phyloP scores from a whole-genome alignment of 1,140 invertebrate genomes.

The Neodiprion lecontei region DNA sequence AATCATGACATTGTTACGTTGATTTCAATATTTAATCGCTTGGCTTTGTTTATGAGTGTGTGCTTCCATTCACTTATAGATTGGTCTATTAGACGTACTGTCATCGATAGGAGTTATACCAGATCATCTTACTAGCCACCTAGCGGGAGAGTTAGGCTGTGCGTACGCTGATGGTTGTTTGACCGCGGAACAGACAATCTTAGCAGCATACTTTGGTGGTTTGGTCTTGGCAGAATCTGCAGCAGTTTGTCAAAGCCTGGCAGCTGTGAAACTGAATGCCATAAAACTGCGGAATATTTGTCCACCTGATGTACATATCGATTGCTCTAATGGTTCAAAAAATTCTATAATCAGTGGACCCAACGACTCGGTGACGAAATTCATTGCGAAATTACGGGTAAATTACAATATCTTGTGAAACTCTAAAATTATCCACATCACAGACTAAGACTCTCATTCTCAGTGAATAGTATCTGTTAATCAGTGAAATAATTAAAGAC shows the following conservation, averaged over 20 bases:
- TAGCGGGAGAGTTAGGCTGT: constrained; percentile 80
- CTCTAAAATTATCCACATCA: too few relatives aligned
- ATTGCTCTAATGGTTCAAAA: constrained; percentile 75
- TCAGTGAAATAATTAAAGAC: not conserved
- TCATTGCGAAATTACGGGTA: constrained; percentile 59
- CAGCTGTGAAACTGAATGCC: constrained; percentile 75
- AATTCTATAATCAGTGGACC: constrained; percentile 77
- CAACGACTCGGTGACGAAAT: constrained; percentile 57
- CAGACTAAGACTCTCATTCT: too few relatives aligned
- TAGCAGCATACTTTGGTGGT: constrained; percentile 85
- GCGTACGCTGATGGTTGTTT: constrained; percentile 85
- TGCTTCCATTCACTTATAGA: constrained; percentile 47
- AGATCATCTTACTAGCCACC: constrained; percentile 82
- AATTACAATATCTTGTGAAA: constrained; percentile 10
- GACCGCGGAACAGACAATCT: constrained; percentile 80
- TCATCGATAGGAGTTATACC: constrained; percentile 69
- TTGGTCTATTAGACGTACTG: constrained; percentile 80
- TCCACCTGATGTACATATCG: constrained; percentile 69
- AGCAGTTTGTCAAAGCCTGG: constrained; percentile 83
- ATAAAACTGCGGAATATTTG: constrained; percentile 60
- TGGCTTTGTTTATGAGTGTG: not conserved
- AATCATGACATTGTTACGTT: constrained; percentile 20
- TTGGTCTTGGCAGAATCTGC: constrained; percentile 80
- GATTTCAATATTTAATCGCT: not conserved
- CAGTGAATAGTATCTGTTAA: not conserved